Conservation (phyloP, 1,140 invertebrate species). For the Matsumurasca onukii region DNA sequence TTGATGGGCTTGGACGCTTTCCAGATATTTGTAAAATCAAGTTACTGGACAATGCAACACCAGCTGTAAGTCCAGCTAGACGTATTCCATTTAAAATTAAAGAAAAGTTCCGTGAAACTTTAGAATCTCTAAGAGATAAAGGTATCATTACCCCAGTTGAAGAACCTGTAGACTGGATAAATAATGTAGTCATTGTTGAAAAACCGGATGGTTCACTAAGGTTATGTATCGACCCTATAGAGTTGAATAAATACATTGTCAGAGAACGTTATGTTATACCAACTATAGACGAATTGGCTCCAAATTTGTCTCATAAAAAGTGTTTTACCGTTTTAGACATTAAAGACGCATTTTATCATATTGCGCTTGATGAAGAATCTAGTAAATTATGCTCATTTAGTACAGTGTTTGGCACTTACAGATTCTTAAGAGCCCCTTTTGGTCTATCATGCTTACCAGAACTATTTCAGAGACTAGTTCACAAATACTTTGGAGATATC, state of each 20-base stretch:
- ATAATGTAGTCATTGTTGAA: not conserved
- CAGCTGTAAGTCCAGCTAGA: not conserved
- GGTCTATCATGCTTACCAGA: constrained; percentile 40
- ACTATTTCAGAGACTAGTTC: constrained; percentile 36
- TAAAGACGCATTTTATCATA: not conserved
- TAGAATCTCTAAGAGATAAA: not conserved
- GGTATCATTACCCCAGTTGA: not conserved
- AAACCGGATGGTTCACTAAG: not conserved
- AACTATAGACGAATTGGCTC: not conserved
- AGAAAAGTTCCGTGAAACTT: not conserved
- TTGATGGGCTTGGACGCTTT: not conserved
- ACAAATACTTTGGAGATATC: constrained; percentile 42
- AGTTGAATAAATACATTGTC: not conserved
- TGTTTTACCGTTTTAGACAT: not conserved
- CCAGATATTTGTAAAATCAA: not conserved
- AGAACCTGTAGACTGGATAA: not conserved
- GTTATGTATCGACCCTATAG: not conserved
- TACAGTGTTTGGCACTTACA: constrained; percentile 43
- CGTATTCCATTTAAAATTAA: not conserved
- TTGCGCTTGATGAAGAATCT: not conserved
- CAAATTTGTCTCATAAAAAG: not conserved
- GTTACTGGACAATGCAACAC: not conserved
- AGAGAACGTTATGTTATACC: not conserved
- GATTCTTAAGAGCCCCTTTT: constrained; percentile 44
- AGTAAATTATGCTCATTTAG: constrained; percentile 39